phyloP scores from a whole-genome alignment of 2,888 invertebrate genomes.

The Teleogryllus oceanicus region DNA sequence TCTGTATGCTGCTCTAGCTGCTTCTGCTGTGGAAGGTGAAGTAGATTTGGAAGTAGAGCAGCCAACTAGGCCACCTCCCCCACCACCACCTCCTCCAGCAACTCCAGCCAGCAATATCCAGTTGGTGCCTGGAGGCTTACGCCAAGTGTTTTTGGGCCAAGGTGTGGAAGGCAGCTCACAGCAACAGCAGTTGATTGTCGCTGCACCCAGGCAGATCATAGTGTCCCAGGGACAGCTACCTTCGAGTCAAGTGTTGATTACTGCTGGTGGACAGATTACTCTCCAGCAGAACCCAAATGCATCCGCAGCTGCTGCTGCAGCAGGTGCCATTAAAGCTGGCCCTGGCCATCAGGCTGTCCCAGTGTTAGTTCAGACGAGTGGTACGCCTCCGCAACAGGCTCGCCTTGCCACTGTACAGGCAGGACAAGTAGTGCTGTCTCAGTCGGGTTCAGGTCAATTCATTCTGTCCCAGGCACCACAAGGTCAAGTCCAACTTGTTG shows the following conservation, averaged over 20 bases:
- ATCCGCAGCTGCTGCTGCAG: slow-evolving; percentile 25
- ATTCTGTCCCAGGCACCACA: slow-evolving; percentile 44
- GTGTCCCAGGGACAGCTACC: slow-evolving; percentile 46
- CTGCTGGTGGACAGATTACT: slow-evolving; percentile 44
- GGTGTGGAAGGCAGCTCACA: slow-evolving; percentile 40
- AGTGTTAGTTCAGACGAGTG: slow-evolving; percentile 31
- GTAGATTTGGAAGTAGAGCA: slow-evolving; percentile 50
- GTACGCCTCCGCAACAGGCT: slow-evolving; percentile 26
- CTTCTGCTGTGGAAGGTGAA: slow-evolving; percentile 79
- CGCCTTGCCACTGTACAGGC: slow-evolving; percentile 29
- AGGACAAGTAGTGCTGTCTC: slow-evolving; percentile 46
- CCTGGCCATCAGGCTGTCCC: slow-evolving; percentile 40
- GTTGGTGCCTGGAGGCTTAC: slow-evolving; percentile 37
- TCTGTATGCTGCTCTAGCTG: slow-evolving; percentile 78
- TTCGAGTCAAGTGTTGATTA: slow-evolving; percentile 44
- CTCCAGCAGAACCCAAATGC: slow-evolving; percentile 38
- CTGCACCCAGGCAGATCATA: slow-evolving; percentile 54
- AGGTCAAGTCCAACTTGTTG: slow-evolving; percentile 50
- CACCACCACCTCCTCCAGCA: slow-evolving; percentile 21
- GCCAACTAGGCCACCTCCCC: not conserved
- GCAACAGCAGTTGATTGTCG: slow-evolving; percentile 47
- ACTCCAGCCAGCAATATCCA: slow-evolving; percentile 32
- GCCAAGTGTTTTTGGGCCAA: slow-evolving; percentile 35
- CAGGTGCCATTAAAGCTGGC: slow-evolving; percentile 42
- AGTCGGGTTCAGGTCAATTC: slow-evolving; percentile 40